A percentile compares a stretch with the other conserved stretches of the same genome.
phyloP scores from a whole-genome alignment of 1,140 invertebrate species.

The Eriosoma lanigerum region DNA sequence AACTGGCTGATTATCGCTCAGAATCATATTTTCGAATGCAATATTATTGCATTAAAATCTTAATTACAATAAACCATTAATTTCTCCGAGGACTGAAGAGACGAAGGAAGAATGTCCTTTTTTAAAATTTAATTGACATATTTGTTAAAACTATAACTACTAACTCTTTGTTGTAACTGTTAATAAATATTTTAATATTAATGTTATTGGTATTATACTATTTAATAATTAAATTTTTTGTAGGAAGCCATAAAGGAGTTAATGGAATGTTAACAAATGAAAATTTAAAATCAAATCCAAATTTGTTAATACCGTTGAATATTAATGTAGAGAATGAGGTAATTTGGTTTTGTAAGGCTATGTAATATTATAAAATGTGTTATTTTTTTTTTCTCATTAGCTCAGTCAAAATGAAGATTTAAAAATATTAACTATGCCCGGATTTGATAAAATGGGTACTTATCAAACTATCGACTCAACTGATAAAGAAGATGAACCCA shows the following conservation, averaged over 20 bases:
- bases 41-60: too few species aligned
- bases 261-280: conserved; percentile 47
- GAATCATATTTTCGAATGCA: too few species aligned
- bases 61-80: too few species aligned
- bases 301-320: conserved; percentile 41
- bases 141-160: too few species aligned
- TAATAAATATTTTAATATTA: too few species aligned
- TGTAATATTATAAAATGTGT: not conserved
- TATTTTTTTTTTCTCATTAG: conserved; percentile 3
- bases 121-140: too few species aligned
- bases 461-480: conserved; percentile 31
- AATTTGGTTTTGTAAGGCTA: not conserved
- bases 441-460: conserved; percentile 46
- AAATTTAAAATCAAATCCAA: conserved; percentile 40
- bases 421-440: conserved; percentile 47
- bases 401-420: conserved; percentile 35
- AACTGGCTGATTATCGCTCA: too few species aligned
- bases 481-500: conserved; percentile 8
- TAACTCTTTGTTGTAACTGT: too few species aligned
- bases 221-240: too few species aligned
- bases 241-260: conserved; percentile 38
- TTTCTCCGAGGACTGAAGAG: too few species aligned
- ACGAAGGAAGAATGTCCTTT: too few species aligned
- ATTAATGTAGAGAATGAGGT: conserved; percentile 37
- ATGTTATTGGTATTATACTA: too few species aligned